Evolutionary conservation across 2,113 vertebrate genomes (phyloP).

Genomic region (Ancistrus triradiatus): DNA sequence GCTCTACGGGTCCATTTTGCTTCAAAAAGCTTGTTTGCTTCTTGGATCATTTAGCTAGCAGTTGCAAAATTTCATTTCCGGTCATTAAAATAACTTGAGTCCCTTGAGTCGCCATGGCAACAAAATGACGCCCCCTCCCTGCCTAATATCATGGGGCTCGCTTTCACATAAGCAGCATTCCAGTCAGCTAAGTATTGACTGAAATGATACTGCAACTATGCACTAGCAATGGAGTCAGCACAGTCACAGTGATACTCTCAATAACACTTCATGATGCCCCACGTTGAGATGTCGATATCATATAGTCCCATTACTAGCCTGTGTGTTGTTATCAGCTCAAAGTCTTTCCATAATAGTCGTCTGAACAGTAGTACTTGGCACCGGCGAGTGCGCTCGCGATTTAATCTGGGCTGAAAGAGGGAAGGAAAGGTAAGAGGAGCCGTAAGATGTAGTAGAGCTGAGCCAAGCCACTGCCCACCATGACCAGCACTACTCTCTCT

Average conservation of each 20-base stretch:
- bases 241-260: neutral
- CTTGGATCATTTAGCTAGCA: too few species aligned
- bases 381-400: neutral
- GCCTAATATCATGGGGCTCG: too few species aligned
- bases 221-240: neutral
- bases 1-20: too few species aligned
- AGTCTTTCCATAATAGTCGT: neutral
- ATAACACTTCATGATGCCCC: neutral
- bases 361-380: neutral
- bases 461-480: slow-evolving; percentile 19
- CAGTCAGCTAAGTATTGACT: too few species aligned
- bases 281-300: neutral
- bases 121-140: too few species aligned
- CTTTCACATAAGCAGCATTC: too few species aligned
- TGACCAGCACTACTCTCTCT: slow-evolving; percentile 12
- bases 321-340: neutral
- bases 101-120: too few species aligned
- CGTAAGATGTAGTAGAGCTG: slow-evolving; percentile 21
- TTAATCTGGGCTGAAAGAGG: slow-evolving; percentile 27
- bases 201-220: too few species aligned
- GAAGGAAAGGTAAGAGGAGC: neutral
- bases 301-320: neutral
- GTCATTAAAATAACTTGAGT: too few species aligned
- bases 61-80: too few species aligned
- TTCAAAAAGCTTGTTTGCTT: too few species aligned